These are phyloP conservation scores for Apaloderma vittatum DNA, from an alignment of 2,113 vertebrate species.

Conservation along the genomic window DNA sequence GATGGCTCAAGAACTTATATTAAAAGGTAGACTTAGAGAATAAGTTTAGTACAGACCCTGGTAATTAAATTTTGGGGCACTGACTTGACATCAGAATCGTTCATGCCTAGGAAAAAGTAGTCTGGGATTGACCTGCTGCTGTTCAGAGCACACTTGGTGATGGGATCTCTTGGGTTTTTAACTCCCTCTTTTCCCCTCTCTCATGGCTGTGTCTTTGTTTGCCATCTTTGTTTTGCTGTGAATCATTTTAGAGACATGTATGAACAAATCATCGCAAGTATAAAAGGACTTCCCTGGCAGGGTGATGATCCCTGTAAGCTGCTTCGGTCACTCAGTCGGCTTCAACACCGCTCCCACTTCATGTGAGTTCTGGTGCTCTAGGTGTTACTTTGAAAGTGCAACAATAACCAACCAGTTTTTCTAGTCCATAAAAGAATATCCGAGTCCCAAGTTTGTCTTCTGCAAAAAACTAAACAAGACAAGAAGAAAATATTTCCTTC, in stretches of 20 bases:
- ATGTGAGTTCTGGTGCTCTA: slow-evolving; percentile 87
- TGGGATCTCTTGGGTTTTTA: slow-evolving; percentile 28
- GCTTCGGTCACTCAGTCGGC: slow-evolving; percentile 91
- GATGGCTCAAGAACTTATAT: not conserved
- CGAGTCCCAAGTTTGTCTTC: not conserved
- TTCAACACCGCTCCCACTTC: slow-evolving; percentile 88
- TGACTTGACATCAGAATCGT: not conserved
- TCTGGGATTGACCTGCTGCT: slow-evolving; percentile 31
- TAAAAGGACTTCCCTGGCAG: slow-evolving; percentile 96
- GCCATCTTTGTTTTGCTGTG: slow-evolving; percentile 42
- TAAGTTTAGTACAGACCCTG: not conserved
- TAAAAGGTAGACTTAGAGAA: not conserved
- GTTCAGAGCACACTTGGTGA: slow-evolving; percentile 36
- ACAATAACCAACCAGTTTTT: slow-evolving; percentile 19
- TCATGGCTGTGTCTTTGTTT: slow-evolving; percentile 38
- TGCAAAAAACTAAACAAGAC: not conserved
- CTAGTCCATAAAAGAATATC: not conserved
- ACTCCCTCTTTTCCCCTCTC: slow-evolving; percentile 22
- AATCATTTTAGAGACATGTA: slow-evolving; percentile 90
- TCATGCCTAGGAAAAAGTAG: slow-evolving; percentile 15
- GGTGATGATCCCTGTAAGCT: slow-evolving; percentile 93
- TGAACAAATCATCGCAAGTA: slow-evolving; percentile 95
- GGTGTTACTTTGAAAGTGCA: slow-evolving; percentile 41
- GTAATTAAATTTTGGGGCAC: not conserved
- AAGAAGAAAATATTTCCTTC: not conserved